Base-by-base conservation (phyloP, 2,797 vertebrate genomes). In the Chloroceryle amazona region DNA sequence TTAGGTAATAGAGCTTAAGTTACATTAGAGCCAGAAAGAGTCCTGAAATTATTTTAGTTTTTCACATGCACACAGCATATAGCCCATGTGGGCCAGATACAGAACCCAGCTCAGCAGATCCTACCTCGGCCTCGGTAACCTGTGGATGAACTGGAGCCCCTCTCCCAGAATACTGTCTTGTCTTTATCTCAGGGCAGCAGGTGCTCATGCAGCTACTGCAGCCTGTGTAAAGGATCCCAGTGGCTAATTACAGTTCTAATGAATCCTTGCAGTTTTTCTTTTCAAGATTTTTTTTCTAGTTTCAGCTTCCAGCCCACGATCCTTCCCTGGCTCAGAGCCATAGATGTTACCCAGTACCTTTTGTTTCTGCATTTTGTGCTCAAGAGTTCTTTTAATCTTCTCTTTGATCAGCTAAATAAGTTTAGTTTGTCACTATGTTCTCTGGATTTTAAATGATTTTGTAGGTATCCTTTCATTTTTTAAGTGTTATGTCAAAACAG, bases 61-160 rank as follows among this genome's bases (percentile, higher is more conserved):
- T 51, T 89, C 37, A 37, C 0, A 0, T 29, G 46, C 28, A 13
- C 62, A 8, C 13, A 73, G 70, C 28, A 26, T 1, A 0, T 28
- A 29, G 68, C 60, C 91, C 1, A 0, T 31, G 11, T 14, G 65
- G 49, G 41, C 70, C 26, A 7, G 0, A 0, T 44, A 33, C 0
- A 0, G 62, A 74, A 68, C 31, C 28, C 0, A 2, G 23, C 44
- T 52, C 31, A 42, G 41, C 51, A 76, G 41, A 35, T 58, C n/a
- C 28, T 35, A 11, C 44, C 20, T 89, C 16, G 37, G 35, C 3
- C 11, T n/a, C 23, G n/a, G 35, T 41, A 60, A 63, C 44, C 35
- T 47, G 33, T 67, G 47, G 58, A 46, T 46, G 52, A 91, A 70
- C 18, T 26, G 41, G 28, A 74, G 41, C 49, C 33, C 86, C 46